Conservation (phyloP, 2,113 vertebrate species). For the Candoia aspera region DNA sequence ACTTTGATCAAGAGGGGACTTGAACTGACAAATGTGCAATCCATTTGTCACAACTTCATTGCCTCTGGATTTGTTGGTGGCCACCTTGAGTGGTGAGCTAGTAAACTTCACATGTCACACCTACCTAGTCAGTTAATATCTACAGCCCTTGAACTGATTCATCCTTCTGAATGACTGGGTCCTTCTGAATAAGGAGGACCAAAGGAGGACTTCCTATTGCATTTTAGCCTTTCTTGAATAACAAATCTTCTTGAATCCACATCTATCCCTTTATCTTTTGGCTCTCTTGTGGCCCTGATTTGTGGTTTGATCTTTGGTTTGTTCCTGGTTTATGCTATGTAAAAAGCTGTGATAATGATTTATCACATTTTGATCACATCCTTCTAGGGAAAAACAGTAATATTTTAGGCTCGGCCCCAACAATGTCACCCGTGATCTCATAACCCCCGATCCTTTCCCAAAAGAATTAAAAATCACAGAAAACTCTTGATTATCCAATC, state of each 20-base stretch:
- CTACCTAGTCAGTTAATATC: neutral
- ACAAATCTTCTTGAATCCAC: neutral
- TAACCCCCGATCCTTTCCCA: too few relatives aligned
- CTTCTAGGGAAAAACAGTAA: too few relatives aligned
- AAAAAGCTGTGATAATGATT: too few relatives aligned
- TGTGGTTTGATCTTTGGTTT: neutral
- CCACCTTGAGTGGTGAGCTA: neutral
- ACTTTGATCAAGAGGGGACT: neutral
- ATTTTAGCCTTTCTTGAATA: neutral
- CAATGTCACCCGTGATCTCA: too few relatives aligned
- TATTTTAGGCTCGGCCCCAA: too few relatives aligned
- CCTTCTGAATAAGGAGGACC: neutral
- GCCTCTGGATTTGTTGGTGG: neutral
- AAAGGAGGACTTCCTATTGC: neutral
- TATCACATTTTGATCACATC: too few relatives aligned
- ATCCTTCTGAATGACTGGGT: neutral
- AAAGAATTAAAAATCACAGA: too few relatives aligned
- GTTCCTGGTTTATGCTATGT: neutral
- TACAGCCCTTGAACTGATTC: neutral
- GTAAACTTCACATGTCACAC: neutral
- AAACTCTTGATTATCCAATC: too few relatives aligned
- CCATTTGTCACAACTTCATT: neutral
- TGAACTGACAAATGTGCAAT: neutral
- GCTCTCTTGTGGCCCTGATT: neutral
- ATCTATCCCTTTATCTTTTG: neutral